Percentiles rank a stretch among this genome's conserved stretches.
Conservation (phyloP, 2,113 vertebrate species). For the Jaculus jaculus region DNA sequence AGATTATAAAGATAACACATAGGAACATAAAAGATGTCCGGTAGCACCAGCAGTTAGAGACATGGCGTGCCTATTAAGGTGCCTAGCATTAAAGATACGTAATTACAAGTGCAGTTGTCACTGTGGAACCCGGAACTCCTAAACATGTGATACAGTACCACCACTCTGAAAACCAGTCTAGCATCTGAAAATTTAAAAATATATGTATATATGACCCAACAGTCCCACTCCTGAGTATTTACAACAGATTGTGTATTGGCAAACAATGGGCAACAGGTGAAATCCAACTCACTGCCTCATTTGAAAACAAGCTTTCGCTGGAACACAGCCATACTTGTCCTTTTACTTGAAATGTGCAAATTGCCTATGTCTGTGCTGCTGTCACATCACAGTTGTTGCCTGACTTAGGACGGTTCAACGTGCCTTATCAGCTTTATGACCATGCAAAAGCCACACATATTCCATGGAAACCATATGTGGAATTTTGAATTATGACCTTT, state of each 20-base stretch:
- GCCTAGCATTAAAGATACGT: neutral
- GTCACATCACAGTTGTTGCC: neutral
- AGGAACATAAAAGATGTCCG: neutral
- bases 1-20: neutral
- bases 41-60: neutral
- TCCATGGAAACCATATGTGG: neutral
- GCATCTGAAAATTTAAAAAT: slow-evolving; percentile 4
- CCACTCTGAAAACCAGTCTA: neutral
- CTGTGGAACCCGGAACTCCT: neutral
- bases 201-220: neutral
- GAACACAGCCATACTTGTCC: neutral
- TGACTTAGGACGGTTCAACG: neutral
- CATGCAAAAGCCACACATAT: neutral
- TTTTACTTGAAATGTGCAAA: neutral
- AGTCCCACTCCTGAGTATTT: neutral
- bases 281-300: neutral
- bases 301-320: slow-evolving; percentile 39
- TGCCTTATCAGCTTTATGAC: neutral
- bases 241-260: neutral
- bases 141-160: neutral
- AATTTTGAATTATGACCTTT: neutral
- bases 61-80: neutral
- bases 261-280: neutral
- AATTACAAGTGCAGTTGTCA: neutral
- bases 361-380: neutral